Evolutionary conservation across 1,140 invertebrate species (phyloP), one percentile per base, ranked within the genome.

Genomic region (Neodiprion fabricii): DNA sequence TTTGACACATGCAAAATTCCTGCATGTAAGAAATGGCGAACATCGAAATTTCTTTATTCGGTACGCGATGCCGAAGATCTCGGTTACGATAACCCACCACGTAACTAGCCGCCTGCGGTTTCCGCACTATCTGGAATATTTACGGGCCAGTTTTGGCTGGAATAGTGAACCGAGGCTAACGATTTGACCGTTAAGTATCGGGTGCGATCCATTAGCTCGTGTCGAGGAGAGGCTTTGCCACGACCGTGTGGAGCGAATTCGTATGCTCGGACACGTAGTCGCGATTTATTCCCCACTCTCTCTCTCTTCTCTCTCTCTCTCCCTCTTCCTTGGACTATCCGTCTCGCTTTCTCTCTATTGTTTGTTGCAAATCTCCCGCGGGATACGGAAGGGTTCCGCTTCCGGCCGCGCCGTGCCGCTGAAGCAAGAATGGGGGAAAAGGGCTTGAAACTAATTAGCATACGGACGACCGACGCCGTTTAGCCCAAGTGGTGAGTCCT

Each of bases 131-230:
- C 53, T 61, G 4, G 11, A 17, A 61, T 61, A 61, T 61, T 61
- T 61, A 61, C 53, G 11, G 53, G 53, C 11, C 53, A 12, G 11
- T 61, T 40, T 17, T 17, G 53, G 5, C n/a, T 9, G 5, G 53
- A 12, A 61, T 61, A 61, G 11, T 61, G n/a, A 61, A 14, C 53
- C 11, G 53, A 61, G 4, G 11, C 8, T 61, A 61, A 61, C 53
- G 53, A 61, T 61, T 61, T 61, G 53, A 61, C 53, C 53, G 53
- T 61, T 61, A 61, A 61, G 53, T 61, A 61, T 61, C 53, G 53
- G 28, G 53, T 17, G 53, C 53, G 7, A 61, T 61, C 53, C 53
- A 61, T 61, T 61, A 61, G 53, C 11, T 17, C n/a, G 9, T 12
- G 53, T 61, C 4, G 53, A 40, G 28, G 9, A 61, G 53, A 61